A percentile compares a stretch with the other conserved stretches of the same genome.
These are phyloP conservation scores for Bubo blakistoni DNA, from an alignment of 2,113 vertebrate genomes.

Conservation along the genomic window DNA sequence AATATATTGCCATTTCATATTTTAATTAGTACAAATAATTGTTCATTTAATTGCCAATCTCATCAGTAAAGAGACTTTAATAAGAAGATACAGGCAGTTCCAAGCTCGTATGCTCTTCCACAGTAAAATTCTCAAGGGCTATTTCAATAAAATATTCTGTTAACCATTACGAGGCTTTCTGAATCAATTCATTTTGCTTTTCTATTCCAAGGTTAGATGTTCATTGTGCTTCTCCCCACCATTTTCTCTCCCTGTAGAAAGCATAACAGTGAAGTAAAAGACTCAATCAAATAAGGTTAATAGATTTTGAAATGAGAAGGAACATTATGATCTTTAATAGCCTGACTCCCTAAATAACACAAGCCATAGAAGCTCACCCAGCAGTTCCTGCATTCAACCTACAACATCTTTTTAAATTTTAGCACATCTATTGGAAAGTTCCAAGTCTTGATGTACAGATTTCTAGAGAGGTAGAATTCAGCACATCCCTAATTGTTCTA, in stretches of 20 bases:
- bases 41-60: slow-evolving; percentile 26
- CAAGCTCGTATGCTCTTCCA: not conserved
- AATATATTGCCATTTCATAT: slow-evolving; percentile 34
- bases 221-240: not conserved
- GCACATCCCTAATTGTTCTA: not conserved
- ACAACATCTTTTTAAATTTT: not conserved
- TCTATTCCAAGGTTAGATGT: not conserved
- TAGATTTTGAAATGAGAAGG: not conserved
- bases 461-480: not conserved
- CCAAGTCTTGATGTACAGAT: not conserved
- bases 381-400: not conserved
- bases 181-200: not conserved
- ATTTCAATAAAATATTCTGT: slow-evolving; percentile 27
- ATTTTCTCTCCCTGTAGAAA: not conserved
- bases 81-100: not conserved
- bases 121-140: slow-evolving; percentile 39
- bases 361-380: not conserved
- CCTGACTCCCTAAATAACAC: not conserved
- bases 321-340: not conserved
- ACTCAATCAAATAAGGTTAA: not conserved
- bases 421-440: not conserved
- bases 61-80: slow-evolving; percentile 23
- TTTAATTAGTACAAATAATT: slow-evolving; percentile 48
- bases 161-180: not conserved
- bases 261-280: not conserved